phyloP scores from a whole-genome alignment of 2,797 vertebrate genomes.

The Catostomus latipinnis region DNA sequence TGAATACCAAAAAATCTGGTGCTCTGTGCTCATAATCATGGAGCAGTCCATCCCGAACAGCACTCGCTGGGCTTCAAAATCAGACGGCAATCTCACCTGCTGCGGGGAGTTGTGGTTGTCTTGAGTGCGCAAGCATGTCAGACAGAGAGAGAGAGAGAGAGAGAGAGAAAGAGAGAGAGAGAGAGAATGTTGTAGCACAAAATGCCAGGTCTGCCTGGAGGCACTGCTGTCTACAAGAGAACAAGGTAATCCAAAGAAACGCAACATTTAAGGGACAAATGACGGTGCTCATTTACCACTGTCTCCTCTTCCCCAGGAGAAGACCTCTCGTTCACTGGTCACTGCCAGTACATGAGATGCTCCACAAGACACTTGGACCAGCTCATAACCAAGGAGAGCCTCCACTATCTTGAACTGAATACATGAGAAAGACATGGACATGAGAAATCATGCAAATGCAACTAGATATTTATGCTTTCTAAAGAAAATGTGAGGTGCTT shows the following conservation, averaged over 20 bases:
- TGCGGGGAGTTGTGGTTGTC: slow-evolving; percentile 92
- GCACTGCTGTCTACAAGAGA: slow-evolving; percentile 48
- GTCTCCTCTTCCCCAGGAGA: slow-evolving; percentile 97
- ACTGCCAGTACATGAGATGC: slow-evolving; percentile 93
- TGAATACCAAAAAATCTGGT: slow-evolving; percentile 83
- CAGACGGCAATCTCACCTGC: slow-evolving; percentile 84
- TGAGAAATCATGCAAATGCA: not conserved
- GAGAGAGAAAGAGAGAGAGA: too few relatives aligned
- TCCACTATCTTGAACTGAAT: slow-evolving; percentile 96
- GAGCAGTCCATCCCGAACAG: slow-evolving; percentile 95
- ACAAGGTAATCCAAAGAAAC: slow-evolving; percentile 24
- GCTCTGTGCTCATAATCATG: slow-evolving; percentile 89
- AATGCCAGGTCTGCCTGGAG: slow-evolving; percentile 19
- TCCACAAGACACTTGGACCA: slow-evolving; percentile 94
- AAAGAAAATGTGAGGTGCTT: not conserved
- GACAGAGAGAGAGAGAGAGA: not conserved
- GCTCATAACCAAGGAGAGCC: slow-evolving; percentile 96
- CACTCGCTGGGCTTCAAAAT: slow-evolving; percentile 89
- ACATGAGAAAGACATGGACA: not conserved
- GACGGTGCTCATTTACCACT: slow-evolving; percentile 81
- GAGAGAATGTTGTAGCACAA: not conserved
- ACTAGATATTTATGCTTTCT: not conserved
- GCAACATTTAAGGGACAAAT: slow-evolving; percentile 40
- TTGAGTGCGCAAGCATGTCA: slow-evolving; percentile 86
- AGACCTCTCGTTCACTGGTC: slow-evolving; percentile 95